phyloP scores from a whole-genome alignment of 2,113 vertebrate species.

The Calypte anna region DNA sequence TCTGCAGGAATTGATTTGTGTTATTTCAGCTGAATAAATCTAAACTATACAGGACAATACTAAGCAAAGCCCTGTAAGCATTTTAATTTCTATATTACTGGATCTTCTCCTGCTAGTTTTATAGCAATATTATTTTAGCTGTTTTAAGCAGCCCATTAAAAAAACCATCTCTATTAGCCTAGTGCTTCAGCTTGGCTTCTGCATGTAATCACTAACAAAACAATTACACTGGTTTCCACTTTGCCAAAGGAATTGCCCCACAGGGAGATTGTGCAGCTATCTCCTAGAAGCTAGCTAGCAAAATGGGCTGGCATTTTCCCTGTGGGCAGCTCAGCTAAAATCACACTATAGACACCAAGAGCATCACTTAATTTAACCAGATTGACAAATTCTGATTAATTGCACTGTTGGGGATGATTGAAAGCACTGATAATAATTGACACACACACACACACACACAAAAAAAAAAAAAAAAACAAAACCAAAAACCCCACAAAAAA shows the following conservation, averaged over 20 bases:
- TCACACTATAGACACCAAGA: neutral
- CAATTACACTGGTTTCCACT: neutral
- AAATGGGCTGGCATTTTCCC: neutral
- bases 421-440: neutral
- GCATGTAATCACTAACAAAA: neutral
- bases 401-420: neutral
- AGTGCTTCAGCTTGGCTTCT: neutral
- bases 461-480: neutral
- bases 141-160: neutral
- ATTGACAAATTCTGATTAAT: neutral
- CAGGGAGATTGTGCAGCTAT: neutral
- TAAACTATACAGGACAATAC: neutral
- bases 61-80: neutral
- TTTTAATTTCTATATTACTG: neutral
- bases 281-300: neutral
- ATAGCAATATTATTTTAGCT: neutral
- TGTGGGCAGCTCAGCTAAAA: neutral
- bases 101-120: neutral
- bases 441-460: too few relatives aligned
- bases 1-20: neutral
- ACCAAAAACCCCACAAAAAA: too few relatives aligned
- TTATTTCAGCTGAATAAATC: neutral
- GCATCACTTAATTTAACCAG: neutral
- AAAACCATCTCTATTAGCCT: fast-evolving
- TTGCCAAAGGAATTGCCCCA: neutral